Conservation (phyloP, 2,888 invertebrate species). For the Ochropleura leucogaster region DNA sequence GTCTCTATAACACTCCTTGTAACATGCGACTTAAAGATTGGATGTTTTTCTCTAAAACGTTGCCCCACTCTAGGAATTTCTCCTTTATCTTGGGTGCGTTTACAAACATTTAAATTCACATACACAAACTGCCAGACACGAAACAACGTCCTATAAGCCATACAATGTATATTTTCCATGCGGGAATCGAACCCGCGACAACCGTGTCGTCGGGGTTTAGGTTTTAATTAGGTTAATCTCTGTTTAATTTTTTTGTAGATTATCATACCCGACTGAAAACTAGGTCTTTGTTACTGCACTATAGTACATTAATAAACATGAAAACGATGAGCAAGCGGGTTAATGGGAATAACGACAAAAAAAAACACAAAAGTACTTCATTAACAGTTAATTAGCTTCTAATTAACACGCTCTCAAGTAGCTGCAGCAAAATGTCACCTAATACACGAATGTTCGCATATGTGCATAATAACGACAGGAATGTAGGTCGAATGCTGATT, state of each 20-base stretch:
- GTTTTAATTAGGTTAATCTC: too few relatives aligned
- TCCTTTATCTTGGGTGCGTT: too few relatives aligned
- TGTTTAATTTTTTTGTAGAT: too few relatives aligned
- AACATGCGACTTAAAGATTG: too few relatives aligned
- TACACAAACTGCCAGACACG: too few relatives aligned
- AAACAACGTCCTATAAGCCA: too few relatives aligned
- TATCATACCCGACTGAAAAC: not conserved
- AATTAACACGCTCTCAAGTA: conserved; percentile 66
- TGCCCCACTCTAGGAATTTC: too few relatives aligned
- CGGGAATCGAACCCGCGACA: too few relatives aligned
- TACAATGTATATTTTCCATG: too few relatives aligned
- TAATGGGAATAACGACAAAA: not conserved
- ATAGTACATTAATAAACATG: not conserved
- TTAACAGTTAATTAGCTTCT: conserved; percentile 68
- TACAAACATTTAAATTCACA: too few relatives aligned
- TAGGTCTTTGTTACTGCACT: not conserved
- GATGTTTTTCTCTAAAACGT: too few relatives aligned
- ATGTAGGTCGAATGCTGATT: conserved; percentile 89
- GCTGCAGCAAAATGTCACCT: conserved; percentile 69
- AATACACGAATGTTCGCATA: conserved; percentile 73
- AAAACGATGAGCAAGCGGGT: not conserved
- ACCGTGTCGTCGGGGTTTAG: not conserved
- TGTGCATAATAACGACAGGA: conserved; percentile 81
- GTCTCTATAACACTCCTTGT: too few relatives aligned
- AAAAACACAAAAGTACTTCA: conserved; percentile 9